Conservation (phyloP, 2,797 vertebrate genomes). For the Intellagama lesueurii region DNA sequence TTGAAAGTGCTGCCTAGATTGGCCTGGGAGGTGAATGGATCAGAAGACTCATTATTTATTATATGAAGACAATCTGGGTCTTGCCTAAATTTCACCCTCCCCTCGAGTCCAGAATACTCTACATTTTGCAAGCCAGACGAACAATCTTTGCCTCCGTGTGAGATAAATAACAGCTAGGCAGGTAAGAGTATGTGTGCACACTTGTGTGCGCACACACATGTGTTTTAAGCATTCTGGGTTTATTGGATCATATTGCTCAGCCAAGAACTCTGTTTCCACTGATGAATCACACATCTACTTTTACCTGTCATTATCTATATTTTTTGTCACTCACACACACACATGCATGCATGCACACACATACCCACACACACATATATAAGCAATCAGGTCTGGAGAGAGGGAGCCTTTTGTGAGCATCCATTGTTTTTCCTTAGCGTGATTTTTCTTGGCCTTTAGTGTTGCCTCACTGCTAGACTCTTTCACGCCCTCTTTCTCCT, state of each 20-base stretch:
- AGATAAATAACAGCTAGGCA: no score
- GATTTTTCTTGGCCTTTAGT: slow-evolving; percentile 95
- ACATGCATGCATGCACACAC: no score
- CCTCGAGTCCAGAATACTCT: neutral
- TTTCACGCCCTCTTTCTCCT: slow-evolving; percentile 71
- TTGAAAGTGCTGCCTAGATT: slow-evolving; percentile 57
- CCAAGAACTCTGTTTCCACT: no score
- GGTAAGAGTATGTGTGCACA: neutral
- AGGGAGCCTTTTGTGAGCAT: slow-evolving; percentile 79
- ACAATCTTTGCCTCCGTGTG: neutral
- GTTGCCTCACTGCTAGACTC: slow-evolving; percentile 85
- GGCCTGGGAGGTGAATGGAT: slow-evolving; percentile 24
- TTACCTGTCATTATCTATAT: neutral
- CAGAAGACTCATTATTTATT: neutral
- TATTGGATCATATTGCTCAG: no score
- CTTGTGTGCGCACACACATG: no score
- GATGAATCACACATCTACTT: no score
- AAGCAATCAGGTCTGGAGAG: slow-evolving; percentile 66
- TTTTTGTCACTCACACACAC: no score
- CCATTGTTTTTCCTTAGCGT: slow-evolving; percentile 93
- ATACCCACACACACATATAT: neutral
- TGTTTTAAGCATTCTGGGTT: no score
- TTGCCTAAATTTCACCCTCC: no score
- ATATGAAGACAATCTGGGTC: neutral
- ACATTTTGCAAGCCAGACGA: neutral